A percentile compares a stretch with the other conserved stretches of the same genome.
phyloP scores from a whole-genome alignment of 2,113 vertebrate genomes.

The Lophius piscatorius region DNA sequence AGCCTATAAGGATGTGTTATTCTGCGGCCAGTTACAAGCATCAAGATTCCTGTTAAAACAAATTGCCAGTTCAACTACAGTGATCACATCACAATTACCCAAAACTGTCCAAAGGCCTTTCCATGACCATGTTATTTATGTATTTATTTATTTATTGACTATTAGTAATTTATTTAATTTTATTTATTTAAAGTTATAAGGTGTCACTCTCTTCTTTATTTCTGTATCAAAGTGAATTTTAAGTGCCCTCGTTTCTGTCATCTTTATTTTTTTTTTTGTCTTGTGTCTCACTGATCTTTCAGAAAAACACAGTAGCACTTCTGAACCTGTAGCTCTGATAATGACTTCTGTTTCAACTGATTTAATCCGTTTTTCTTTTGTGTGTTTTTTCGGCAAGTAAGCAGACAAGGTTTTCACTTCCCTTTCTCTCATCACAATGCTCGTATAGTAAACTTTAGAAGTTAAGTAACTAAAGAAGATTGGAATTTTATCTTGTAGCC shows the following conservation, averaged over 20 bases:
- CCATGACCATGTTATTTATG: constrained; percentile 81
- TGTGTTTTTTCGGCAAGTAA: constrained; percentile 27
- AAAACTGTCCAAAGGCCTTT: constrained; percentile 53
- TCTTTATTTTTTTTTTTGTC: constrained; percentile 30
- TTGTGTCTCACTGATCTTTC: constrained; percentile 53
- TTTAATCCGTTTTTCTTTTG: constrained; percentile 34
- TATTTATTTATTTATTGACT: constrained; percentile 88
- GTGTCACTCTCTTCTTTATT: constrained; percentile 57
- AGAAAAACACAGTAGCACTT: constrained; percentile 68
- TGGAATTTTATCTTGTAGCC: constrained; percentile 8
- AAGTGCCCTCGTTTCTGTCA: constrained; percentile 56
- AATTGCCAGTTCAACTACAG: constrained; percentile 49
- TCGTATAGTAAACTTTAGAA: constrained; percentile 42
- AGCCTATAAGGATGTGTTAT: constrained; percentile 51
- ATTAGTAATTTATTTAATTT: constrained; percentile 83
- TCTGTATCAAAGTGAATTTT: constrained; percentile 70
- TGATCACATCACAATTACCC: constrained; percentile 34
- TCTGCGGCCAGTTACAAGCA: constrained; percentile 52
- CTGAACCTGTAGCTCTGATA: constrained; percentile 51
- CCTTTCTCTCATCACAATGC: constrained; percentile 33
- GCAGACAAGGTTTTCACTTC: constrained; percentile 32
- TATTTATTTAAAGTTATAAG: constrained; percentile 75
- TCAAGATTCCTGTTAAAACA: constrained; percentile 43
- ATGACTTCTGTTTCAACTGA: constrained; percentile 48
- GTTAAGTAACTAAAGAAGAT: constrained; percentile 33